Percentiles rank a stretch among this genome's conserved stretches.
phyloP scores from a whole-genome alignment of 2,888 invertebrate genomes.

The Coleophora flavipennella region DNA sequence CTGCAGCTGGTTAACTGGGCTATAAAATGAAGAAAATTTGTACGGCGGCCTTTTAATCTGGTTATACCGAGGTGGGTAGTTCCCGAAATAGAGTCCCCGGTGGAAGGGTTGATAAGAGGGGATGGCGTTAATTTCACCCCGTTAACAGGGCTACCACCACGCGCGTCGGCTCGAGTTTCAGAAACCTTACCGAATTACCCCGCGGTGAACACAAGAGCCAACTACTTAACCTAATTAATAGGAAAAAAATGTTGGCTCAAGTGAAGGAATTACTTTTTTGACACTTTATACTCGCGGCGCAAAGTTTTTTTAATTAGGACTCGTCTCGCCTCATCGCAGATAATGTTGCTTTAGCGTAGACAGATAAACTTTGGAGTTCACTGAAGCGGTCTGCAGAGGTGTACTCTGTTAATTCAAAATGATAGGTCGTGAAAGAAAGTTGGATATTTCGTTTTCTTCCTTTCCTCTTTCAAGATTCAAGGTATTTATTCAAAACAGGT shows the following conservation, averaged over 20 bases:
- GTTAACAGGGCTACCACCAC: conserved; percentile 27
- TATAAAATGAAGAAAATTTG: conserved; percentile 27
- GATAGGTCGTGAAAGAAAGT: no score
- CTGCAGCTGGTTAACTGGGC: conserved; percentile 2
- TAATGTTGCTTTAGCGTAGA: no score
- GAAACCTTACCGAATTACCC: conserved; percentile 40
- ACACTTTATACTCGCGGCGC: not conserved
- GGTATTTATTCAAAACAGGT: no score
- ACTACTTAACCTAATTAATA: conserved; percentile 61
- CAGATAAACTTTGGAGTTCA: no score
- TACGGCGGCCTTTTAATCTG: conserved; percentile 26
- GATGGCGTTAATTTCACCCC: conserved; percentile 51
- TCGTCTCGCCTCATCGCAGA: not conserved
- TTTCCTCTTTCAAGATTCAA: no score
- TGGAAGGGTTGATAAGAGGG: conserved; percentile 57
- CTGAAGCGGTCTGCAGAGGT: no score
- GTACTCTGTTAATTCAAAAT: no score
- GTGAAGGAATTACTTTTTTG: conserved; percentile 1
- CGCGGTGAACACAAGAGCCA: conserved; percentile 41
- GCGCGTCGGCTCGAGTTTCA: conserved; percentile 32
- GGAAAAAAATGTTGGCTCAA: conserved; percentile 24
- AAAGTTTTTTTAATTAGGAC: not conserved
- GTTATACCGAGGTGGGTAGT: conserved; percentile 36
- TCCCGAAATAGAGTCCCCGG: conserved; percentile 42
- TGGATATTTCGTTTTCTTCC: no score